Evolutionary conservation across 2,888 invertebrate genomes (phyloP), one percentile per base, ranked within the genome.

Genomic region (Notodonta dromedarius): DNA sequence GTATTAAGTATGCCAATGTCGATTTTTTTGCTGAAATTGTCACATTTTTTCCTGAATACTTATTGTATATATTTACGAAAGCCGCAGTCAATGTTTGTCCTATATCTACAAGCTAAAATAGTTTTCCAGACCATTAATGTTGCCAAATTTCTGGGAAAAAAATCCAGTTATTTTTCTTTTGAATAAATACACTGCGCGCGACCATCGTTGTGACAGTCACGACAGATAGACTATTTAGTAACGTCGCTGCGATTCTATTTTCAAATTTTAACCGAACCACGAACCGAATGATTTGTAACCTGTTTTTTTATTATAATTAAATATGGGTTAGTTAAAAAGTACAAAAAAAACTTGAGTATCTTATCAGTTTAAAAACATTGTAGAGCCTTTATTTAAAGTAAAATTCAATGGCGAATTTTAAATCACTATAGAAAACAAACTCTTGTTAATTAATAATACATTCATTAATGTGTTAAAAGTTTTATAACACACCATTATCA

Each of bases 101-200:
- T 70, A 65, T 64, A 58, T 57, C n/a, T 65, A 58, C 52, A 58
- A 56, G 53, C 73, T 42, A 60, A 73, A 76, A 73, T 73, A 73
- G 63, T 59, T 66, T 54, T 39, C 46, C 42, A 44, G 35, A 46
- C 61, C 62, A 13, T 58, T 65, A 59, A 58, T 46, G 63, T 70
- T 73, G 76, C 65, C 70, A 70, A 67, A 62, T 48, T 44, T 9
- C 46, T 46, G 13, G 24, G n/a, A 46, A 46, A 50, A 50, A 46
- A 61, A 16, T 58, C 40, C 58, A 61, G 48, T 50, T 60, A 16
- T 57, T 60, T 50, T 56, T 24, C 40, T 50, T 44, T 12, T 53
- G 61, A 63, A 60, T 32, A 64, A 70, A 73, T 61, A 56, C 14
- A n/a, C 44, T 16, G 40, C 35, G 46, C 57, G 35, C 5, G 16